phyloP scores from a whole-genome alignment of 2,888 invertebrate genomes.

The Rhagium mordax region DNA sequence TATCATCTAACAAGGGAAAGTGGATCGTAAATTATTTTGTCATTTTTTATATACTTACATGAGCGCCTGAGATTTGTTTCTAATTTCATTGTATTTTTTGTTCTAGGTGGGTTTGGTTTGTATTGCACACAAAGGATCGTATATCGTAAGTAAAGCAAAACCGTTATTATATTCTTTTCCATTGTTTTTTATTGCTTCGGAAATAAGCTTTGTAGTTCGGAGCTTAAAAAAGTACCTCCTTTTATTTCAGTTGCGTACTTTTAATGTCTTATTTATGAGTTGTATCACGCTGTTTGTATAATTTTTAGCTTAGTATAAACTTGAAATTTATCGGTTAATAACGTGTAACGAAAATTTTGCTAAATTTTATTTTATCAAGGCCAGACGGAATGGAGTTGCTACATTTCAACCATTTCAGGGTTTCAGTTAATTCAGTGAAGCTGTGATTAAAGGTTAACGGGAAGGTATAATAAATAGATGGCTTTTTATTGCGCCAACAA shows the following conservation, averaged over 20 bases:
- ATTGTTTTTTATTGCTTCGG: conserved; percentile 3
- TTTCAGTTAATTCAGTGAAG: too few relatives aligned
- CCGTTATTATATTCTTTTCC: neutral
- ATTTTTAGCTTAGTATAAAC: neutral
- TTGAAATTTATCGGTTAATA: neutral
- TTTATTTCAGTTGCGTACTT: neutral
- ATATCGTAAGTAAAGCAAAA: conserved; percentile 18
- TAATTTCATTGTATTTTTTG: conserved; percentile 34
- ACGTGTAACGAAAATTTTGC: neutral
- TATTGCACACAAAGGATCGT: conserved; percentile 23
- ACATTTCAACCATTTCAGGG: too few relatives aligned
- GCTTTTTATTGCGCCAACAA: too few relatives aligned
- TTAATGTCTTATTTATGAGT: neutral
- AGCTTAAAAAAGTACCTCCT: neutral
- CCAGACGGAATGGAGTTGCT: too few relatives aligned
- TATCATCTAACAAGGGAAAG: conserved; percentile 27
- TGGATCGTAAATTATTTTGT: conserved; percentile 1
- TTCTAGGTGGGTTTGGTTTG: conserved; percentile 26
- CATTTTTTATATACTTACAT: neutral
- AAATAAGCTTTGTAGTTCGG: neutral
- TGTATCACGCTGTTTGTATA: neutral
- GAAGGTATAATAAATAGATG: too few relatives aligned
- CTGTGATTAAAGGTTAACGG: too few relatives aligned
- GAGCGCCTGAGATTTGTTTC: conserved; percentile 23
- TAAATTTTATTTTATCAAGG: neutral